Evolutionary conservation across 23 tunicate species (phyloP), one percentile per base, ranked within the genome.

Genomic region (Clavelina lepadiformis): DNA sequence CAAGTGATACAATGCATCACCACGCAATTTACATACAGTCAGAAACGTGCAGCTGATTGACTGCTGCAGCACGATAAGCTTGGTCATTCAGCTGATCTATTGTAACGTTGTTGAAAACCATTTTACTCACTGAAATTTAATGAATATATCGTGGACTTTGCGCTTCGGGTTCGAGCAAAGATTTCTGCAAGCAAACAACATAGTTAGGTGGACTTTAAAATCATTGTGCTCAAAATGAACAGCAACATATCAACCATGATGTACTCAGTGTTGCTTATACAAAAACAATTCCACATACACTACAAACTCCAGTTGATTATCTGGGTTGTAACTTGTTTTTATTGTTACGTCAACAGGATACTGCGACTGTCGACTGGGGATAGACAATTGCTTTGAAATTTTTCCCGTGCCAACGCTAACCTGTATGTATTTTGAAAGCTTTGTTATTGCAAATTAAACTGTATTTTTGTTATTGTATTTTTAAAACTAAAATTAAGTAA

Each of bases 61-160:
- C n/a, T n/a, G n/a, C n/a, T n/a, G n/a, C n/a, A n/a, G n/a, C n/a
- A n/a, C n/a, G n/a, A n/a, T n/a, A 44, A 44, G 49, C 49, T 60
- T 60, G 24, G 11, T 11, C n/a, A 19, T 54, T 11, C 7, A 54
- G 22, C 22, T 11, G 22, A 54, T 22, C 28, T 56, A 27, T 21
- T 21, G 24, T 2, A 26, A 3, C 4, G 55, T 2, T 3, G 31
- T 28, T 28, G 29, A 56, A 41, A 65, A 3, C 22, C 25, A 27
- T 20, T 25, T 56, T 5, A 68, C 85, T 78, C 26, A 78, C 80
- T 78, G 80, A 5, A 86, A 31, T 33, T 58, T 65, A 23, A 86
- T 72, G 61, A 78, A 71, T 30, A 86, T 73, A 49, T 86, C 81
- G 72, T 86, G 95, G 38, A 76, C 82, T 29, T 54, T 56, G 30